phyloP scores from a whole-genome alignment of 2,888 invertebrate genomes.

The Dilophus febrilis region DNA sequence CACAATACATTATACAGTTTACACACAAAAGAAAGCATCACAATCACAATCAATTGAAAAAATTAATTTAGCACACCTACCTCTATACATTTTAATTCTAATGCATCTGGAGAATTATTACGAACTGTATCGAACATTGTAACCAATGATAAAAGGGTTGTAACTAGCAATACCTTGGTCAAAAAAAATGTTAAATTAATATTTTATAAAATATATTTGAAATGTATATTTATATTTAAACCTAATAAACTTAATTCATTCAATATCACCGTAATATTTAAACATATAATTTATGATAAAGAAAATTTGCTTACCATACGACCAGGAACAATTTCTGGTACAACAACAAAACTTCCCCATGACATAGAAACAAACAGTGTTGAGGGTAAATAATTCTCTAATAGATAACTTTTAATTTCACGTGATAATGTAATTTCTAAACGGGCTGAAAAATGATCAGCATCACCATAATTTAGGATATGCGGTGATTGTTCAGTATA shows the following conservation, averaged over 20 bases:
- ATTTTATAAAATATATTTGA: no score
- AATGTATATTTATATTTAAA: no score
- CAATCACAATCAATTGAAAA: no score
- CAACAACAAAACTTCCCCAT: slow-evolving; percentile 49
- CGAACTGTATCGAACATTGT: slow-evolving; percentile 51
- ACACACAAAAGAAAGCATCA: no score
- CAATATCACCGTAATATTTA: no score
- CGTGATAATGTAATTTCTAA: slow-evolving; percentile 41
- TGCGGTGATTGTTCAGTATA: slow-evolving; percentile 40
- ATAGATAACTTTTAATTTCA: slow-evolving; percentile 41
- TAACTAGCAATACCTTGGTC: slow-evolving; percentile 37
- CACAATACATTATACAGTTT: no score
- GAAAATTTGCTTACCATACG: slow-evolving; percentile 30
- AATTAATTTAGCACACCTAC: no score
- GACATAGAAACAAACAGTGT: slow-evolving; percentile 46
- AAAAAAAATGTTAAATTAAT: not conserved
- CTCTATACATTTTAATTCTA: slow-evolving; percentile 45
- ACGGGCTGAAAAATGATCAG: slow-evolving; percentile 42
- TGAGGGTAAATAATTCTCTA: slow-evolving; percentile 46
- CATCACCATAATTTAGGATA: slow-evolving; percentile 45
- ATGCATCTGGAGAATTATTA: slow-evolving; percentile 44
- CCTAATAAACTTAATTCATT: no score
- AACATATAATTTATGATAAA: no score
- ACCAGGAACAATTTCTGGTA: slow-evolving; percentile 46
- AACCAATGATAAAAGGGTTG: slow-evolving; percentile 42